phyloP scores from a whole-genome alignment of 2,113 vertebrate species.

The Murina feae region DNA sequence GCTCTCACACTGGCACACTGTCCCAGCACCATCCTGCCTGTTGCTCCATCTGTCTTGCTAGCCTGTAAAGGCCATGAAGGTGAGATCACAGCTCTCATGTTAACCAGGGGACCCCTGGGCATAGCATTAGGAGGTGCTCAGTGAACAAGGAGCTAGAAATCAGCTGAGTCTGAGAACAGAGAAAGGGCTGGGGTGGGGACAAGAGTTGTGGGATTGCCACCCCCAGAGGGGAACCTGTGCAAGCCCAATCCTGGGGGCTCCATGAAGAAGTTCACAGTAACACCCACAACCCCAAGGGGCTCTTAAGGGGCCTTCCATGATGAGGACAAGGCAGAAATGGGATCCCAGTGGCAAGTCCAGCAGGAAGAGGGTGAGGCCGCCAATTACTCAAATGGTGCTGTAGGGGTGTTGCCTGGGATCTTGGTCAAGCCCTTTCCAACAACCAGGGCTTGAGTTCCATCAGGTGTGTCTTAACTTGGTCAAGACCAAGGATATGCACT shows the following conservation, averaged over 20 bases:
- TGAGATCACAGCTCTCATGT: accelerated
- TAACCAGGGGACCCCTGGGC: no score
- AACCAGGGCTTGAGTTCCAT: neutral
- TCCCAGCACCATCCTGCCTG: neutral
- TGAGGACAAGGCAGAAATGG: neutral
- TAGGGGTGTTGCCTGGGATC: neutral
- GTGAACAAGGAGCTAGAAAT: neutral
- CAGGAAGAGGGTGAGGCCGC: neutral
- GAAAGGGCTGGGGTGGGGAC: neutral
- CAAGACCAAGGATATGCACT: neutral
- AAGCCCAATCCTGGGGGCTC: neutral
- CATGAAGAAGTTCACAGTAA: neutral
- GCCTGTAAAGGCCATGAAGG: neutral
- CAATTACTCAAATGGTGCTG: neutral
- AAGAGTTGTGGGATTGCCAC: neutral
- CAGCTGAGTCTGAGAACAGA: neutral
- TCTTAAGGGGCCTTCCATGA: neutral
- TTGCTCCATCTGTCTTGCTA: neutral
- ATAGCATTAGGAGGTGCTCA: neutral
- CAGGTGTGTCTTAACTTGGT: neutral
- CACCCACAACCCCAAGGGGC: no score
- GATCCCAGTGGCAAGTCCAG: neutral
- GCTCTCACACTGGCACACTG: accelerated
- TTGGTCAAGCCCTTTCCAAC: neutral
- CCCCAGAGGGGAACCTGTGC: neutral